A percentile compares a stretch with the other conserved stretches of the same genome.
These are phyloP conservation scores for Vulpes ferrilata DNA, from an alignment of 2,113 vertebrate genomes.

Conservation along the genomic window DNA sequence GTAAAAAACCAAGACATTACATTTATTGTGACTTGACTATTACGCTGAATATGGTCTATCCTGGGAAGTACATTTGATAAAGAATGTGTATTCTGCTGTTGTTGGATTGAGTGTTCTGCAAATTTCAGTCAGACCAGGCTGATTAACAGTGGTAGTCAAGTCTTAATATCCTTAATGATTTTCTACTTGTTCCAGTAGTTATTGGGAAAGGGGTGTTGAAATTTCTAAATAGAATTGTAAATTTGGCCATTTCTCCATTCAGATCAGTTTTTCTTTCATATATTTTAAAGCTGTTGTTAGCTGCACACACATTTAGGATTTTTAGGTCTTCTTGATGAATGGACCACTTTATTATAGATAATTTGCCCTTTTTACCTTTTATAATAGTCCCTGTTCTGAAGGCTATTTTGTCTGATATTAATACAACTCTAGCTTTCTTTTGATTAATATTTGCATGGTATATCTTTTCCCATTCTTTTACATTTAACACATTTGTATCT, in stretches of 20 bases:
- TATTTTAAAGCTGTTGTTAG: not conserved
- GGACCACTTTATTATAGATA: not conserved
- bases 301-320: not conserved
- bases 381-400: not conserved
- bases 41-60: not conserved
- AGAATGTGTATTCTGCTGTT: not conserved
- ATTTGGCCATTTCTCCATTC: not conserved
- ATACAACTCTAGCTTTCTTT: not conserved
- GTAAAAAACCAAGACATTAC: slow-evolving; percentile 9
- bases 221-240: not conserved
- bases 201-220: not conserved
- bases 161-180: not conserved
- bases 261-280: not conserved
- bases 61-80: not conserved
- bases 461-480: not conserved
- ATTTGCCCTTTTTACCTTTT: not conserved
- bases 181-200: not conserved
- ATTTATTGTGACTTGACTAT: not conserved
- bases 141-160: not conserved
- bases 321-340: not conserved
- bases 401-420: not conserved
- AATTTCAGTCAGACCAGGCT: not conserved
- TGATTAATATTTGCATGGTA: not conserved
- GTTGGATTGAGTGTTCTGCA: not conserved
- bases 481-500: not conserved